These are phyloP conservation scores for Stegophylla sp. DNA, from an alignment of 2,888 invertebrate species.

Conservation along the genomic window DNA sequence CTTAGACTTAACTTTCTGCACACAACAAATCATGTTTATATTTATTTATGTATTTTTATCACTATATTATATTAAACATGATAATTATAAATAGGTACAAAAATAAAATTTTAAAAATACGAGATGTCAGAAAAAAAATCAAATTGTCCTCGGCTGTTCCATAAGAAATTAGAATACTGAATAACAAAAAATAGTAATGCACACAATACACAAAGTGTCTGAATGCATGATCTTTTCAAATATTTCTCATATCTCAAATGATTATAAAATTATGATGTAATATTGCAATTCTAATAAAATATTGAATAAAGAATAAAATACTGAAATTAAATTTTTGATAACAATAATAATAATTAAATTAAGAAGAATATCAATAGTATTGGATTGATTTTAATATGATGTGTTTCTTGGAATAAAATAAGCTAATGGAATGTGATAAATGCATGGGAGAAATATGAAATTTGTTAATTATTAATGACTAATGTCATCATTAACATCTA, in stretches of 20 bases:
- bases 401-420: not conserved
- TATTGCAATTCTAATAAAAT: not conserved
- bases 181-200: not conserved
- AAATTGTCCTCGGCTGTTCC: not conserved
- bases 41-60: not conserved
- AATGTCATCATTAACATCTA: slow-evolving; percentile 4
- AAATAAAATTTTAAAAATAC: not conserved
- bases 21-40: slow-evolving; percentile 43
- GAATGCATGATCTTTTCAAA: not conserved
- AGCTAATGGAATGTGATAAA: not conserved
- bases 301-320: not conserved
- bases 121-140: not conserved
- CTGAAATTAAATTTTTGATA: not conserved
- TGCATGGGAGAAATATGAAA: not conserved
- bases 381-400: not conserved
- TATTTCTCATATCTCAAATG: not conserved
- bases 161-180: slow-evolving; percentile 2
- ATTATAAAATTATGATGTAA: not conserved
- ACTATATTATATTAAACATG: too few species aligned
- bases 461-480: not conserved
- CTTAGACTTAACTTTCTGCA: slow-evolving; percentile 53
- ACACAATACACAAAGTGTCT: not conserved
- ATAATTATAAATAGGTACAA: too few species aligned
- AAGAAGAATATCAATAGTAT: slow-evolving; percentile 3
- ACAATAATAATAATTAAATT: slow-evolving; percentile 2